Conservation (phyloP, 2,888 invertebrate species). For the Drosophila rubida region DNA sequence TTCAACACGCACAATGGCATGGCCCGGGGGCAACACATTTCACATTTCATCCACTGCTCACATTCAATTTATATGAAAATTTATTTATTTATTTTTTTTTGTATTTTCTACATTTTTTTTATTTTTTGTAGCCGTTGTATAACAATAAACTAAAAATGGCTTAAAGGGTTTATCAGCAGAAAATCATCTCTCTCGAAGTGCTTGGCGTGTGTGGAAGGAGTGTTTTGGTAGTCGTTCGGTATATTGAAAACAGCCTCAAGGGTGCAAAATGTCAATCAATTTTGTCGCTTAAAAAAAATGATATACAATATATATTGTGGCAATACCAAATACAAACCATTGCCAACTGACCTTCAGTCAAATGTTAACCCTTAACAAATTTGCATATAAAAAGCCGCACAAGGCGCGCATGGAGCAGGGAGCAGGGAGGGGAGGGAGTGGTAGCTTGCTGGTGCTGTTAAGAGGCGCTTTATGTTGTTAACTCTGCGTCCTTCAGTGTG, state of each 20-base stretch:
- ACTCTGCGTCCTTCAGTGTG: constrained; percentile 44
- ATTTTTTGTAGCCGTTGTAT: constrained; percentile 15
- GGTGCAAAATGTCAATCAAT: constrained; percentile 77
- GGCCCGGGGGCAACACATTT: constrained; percentile 30
- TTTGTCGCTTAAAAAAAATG: constrained; percentile 73
- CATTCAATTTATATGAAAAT: constrained; percentile 63
- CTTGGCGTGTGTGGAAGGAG: not conserved
- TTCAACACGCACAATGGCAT: constrained; percentile 36
- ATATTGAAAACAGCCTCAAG: constrained; percentile 71
- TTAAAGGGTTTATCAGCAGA: constrained; percentile 69
- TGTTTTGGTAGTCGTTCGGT: constrained; percentile 23
- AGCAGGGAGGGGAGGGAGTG: no score
- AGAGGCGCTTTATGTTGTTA: constrained; percentile 75
- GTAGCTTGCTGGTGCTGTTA: constrained; percentile 58
- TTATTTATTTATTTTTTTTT: constrained; percentile 44
- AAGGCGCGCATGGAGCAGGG: no score
- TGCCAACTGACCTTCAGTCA: constrained; percentile 74
- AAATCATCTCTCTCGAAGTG: constrained; percentile 55
- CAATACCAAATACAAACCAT: constrained; percentile 54
- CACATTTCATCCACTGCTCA: constrained; percentile 51
- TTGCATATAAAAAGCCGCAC: constrained; percentile 73
- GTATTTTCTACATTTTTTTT: constrained; percentile 4
- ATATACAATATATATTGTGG: constrained; percentile 65
- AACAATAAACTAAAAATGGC: constrained; percentile 74
- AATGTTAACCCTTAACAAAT: constrained; percentile 75